phyloP scores from a whole-genome alignment of 2,888 invertebrate species.

The Megalurothrips usitatus region DNA sequence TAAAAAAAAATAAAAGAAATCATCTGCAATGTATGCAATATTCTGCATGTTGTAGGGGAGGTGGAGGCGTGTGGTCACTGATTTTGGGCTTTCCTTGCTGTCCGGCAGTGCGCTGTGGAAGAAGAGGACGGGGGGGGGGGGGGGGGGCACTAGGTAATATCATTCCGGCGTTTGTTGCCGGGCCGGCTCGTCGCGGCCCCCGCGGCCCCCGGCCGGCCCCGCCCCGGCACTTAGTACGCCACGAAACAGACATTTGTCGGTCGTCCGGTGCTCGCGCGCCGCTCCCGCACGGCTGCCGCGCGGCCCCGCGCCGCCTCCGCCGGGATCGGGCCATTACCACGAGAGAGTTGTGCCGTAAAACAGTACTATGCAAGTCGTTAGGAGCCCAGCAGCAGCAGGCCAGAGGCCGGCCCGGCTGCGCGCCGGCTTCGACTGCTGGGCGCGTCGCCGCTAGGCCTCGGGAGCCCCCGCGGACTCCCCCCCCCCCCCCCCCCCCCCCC shows the following conservation, averaged over 20 bases:
- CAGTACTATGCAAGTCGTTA: conserved; percentile 26
- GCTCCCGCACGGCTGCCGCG: background rate
- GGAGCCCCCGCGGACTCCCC: background rate
- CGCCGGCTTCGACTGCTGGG: background rate
- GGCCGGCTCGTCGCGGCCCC: background rate
- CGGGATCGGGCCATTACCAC: conserved; percentile 6
- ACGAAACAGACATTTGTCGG: conserved; percentile 26
- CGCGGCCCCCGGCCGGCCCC: background rate
- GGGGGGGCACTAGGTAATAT: background rate
- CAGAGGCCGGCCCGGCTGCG: background rate
- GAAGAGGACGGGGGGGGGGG: background rate
- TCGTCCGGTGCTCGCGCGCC: background rate
- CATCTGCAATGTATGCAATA: too few relatives aligned
- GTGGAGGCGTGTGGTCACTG: too few relatives aligned
- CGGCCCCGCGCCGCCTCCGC: background rate
- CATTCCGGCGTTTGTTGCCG: background rate
- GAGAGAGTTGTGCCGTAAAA: conserved; percentile 19
- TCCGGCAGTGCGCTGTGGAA: too few relatives aligned
- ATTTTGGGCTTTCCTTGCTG: too few relatives aligned
- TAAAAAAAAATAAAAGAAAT: too few relatives aligned
- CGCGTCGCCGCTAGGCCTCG: background rate
- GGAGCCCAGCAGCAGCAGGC: background rate
- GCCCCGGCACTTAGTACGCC: conserved; percentile 21
- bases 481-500: background rate
- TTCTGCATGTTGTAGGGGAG: too few relatives aligned